A percentile compares a stretch with the other conserved stretches of the same genome.
Evolutionary conservation across 2,113 vertebrate genomes (phyloP).

Genomic region (Sarotherodon lohbergeri): DNA sequence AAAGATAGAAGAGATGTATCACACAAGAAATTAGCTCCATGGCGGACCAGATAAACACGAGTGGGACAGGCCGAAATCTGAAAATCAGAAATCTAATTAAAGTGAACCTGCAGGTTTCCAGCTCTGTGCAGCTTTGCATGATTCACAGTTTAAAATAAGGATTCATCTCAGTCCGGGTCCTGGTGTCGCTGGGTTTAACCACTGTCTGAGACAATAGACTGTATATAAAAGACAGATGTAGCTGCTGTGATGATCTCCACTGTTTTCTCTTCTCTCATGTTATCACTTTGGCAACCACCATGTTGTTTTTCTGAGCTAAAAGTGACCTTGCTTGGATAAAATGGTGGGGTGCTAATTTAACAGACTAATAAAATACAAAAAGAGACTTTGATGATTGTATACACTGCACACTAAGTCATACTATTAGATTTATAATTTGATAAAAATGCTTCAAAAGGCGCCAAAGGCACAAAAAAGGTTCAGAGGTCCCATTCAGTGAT

Average conservation of each 20-base stretch:
- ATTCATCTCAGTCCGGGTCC: neutral
- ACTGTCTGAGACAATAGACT: neutral
- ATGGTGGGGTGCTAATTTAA: neutral
- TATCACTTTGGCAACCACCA: neutral
- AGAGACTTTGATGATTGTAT: neutral
- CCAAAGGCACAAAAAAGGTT: neutral
- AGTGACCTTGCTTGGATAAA: neutral
- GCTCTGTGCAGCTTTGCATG: neutral
- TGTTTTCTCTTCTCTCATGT: neutral
- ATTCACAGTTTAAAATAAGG: neutral
- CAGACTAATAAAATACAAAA: neutral
- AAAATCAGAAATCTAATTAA: neutral
- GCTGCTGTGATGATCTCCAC: neutral
- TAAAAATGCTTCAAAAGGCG: neutral
- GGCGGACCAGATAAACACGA: neutral
- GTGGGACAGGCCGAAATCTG: neutral
- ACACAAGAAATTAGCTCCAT: slow-evolving; percentile 39
- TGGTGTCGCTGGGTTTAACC: neutral
- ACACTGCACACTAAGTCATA: neutral
- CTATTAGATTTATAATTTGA: neutral
- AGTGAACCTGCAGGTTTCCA: neutral
- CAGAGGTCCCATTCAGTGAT: neutral
- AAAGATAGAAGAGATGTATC: slow-evolving; percentile 27
- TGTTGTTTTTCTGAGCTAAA: neutral
- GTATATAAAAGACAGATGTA: neutral